Conservation (phyloP, 1,140 invertebrate species). For the Bradysia coprophila region DNA sequence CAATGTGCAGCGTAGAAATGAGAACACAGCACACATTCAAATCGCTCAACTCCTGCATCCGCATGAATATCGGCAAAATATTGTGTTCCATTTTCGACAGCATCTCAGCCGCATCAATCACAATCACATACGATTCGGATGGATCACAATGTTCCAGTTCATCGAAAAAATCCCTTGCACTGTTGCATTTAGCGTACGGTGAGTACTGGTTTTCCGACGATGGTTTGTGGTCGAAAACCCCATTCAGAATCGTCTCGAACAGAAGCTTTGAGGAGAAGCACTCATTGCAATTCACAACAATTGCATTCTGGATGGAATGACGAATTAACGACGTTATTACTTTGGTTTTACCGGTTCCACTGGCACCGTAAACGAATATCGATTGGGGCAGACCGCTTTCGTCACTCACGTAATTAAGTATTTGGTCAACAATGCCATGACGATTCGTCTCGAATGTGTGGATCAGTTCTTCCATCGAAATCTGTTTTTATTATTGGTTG, state of each 20-base stretch:
- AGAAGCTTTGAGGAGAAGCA: constrained; percentile 56
- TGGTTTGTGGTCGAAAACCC: constrained; percentile 27
- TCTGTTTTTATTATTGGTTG: too few species aligned
- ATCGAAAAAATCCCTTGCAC: constrained; percentile 50
- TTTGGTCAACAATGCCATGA: too few species aligned
- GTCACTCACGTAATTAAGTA: too few species aligned
- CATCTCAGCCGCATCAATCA: constrained; percentile 64
- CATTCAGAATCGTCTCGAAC: constrained; percentile 52
- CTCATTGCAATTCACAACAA: constrained; percentile 66
- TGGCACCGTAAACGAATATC: constrained; percentile 59
- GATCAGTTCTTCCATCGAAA: too few species aligned
- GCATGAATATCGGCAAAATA: constrained; percentile 47
- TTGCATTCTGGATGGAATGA: constrained; percentile 37
- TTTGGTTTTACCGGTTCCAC: constrained; percentile 61
- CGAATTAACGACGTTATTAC: constrained; percentile 38
- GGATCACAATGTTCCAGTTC: constrained; percentile 26
- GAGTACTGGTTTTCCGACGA: constrained; percentile 17
- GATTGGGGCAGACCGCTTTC: too few species aligned
- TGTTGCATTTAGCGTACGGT: constrained; percentile 39
- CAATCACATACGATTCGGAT: constrained; percentile 31
- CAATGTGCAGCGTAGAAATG: constrained; percentile 31
- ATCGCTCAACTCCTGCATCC: constrained; percentile 49
- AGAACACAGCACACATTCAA: constrained; percentile 59
- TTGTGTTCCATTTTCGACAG: constrained; percentile 50
- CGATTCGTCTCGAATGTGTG: too few species aligned